Evolutionary conservation across 2,888 invertebrate species (phyloP), one percentile per base, ranked within the genome.

Genomic region (Lingula anatina): DNA sequence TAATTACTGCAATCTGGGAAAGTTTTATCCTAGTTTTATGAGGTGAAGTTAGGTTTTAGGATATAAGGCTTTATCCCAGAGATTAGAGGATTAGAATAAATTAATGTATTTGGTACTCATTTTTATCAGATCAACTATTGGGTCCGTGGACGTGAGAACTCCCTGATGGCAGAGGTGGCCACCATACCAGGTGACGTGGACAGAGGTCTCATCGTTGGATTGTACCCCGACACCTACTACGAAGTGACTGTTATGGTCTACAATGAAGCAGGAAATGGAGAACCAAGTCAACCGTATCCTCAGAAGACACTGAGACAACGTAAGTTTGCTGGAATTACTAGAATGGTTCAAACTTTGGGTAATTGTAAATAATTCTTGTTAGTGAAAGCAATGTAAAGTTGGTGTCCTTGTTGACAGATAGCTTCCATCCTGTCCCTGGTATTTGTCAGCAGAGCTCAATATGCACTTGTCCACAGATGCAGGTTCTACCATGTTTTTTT

Each of bases 261-360:
- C 70, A 96, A 96, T 80, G 85, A 89, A 0, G 96, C 95, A 3
- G 96, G 96, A 2, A 93, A 93, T 76, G 95, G 95, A 3, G 91
- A 93, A 0, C 94, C 95, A 75, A 93, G 93, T 79, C 93, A 94
- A 80, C 82, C 89, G 38, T 90, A 84, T 72, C 78, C 88, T 56
- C 85, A 73, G 44, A 65, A 67, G 44, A 79, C 79, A 0, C 71
- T 71, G 50, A 71, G 75, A 59, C 60, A 62, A 44, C 71, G 76
- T 76, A 56, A 37, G 55, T 43, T 18, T 9, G 21, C 38, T 18
- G 20, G 5, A 24, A 24, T 36, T 15, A 20, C 18, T 39, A 18
- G 12, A 12, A 2, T 15, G 3, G 39, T 18, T 18, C 9, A 38
- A 2, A 9, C 9, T 27, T 43, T 37, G 21, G 20, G n/a, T n/a